Conservation (phyloP, 2,797 vertebrate genomes). For the Myotis daubentonii region DNA sequence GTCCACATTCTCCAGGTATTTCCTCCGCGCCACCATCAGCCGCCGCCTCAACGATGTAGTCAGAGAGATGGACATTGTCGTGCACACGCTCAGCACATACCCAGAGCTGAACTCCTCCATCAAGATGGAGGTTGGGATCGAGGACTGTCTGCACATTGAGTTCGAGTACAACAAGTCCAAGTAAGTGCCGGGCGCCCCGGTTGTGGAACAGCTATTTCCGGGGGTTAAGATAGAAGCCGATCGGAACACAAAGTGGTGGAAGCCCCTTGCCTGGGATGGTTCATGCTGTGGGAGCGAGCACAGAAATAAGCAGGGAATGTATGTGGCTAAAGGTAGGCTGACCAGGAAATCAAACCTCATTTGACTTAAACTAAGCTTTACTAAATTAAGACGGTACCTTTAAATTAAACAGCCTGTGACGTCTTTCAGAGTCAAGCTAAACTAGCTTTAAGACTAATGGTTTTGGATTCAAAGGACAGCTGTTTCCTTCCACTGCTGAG, state of each 20-base stretch:
- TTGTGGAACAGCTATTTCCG: not conserved
- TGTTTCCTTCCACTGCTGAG: not conserved
- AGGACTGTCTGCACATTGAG: slow-evolving; percentile 99
- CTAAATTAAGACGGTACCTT: not conserved
- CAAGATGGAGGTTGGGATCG: slow-evolving; percentile 99
- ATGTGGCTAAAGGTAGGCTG: not conserved
- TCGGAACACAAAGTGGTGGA: too few species aligned
- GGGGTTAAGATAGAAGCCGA: not conserved
- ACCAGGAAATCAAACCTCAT: not conserved
- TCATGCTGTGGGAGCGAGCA: not conserved
- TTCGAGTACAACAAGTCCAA: slow-evolving; percentile 99
- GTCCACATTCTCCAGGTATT: slow-evolving; percentile 89
- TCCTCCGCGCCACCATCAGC: slow-evolving; percentile 97
- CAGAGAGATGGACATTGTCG: slow-evolving; percentile 98
- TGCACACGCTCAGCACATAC: slow-evolving; percentile 97
- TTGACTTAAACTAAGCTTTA: not conserved
- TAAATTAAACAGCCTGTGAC: not conserved
- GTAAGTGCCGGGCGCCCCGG: slow-evolving; percentile 85
- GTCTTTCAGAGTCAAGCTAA: not conserved
- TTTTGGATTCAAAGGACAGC: slow-evolving; percentile 1
- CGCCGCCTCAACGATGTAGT: slow-evolving; percentile 95
- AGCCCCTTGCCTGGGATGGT: rapidly evolving
- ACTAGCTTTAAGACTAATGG: not conserved
- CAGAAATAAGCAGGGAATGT: not conserved
- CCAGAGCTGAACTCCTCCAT: slow-evolving; percentile 99